Conservation (phyloP, 2,888 invertebrate genomes). For the Watsonalla cultraria region DNA sequence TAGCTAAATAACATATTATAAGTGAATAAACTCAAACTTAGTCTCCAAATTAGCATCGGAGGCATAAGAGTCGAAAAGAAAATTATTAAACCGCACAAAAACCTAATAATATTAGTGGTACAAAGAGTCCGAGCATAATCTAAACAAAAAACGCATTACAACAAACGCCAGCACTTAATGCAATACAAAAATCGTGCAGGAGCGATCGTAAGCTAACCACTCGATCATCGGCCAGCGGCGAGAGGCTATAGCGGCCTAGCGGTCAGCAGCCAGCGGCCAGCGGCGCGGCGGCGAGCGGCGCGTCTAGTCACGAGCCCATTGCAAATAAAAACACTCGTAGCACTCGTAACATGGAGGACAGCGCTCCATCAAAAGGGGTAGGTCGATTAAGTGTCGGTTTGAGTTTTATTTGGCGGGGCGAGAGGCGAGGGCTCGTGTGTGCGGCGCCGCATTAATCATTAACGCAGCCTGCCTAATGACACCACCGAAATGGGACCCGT, state of each 20-base stretch:
- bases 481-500: constrained; percentile 66
- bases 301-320: constrained; percentile 42
- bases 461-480: constrained; percentile 77
- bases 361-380: constrained; percentile 74
- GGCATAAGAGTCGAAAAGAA: neutral
- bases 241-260: constrained; percentile 5
- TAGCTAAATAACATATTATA: too few relatives aligned
- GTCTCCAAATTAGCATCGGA: neutral
- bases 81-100: neutral
- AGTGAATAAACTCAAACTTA: neutral
- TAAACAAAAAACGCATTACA: constrained; percentile 21
- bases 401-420: constrained; percentile 66
- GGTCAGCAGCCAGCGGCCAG: constrained; percentile 6
- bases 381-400: constrained; percentile 72
- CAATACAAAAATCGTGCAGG: constrained; percentile 53
- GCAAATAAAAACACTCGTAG: constrained; percentile 53
- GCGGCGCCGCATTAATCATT: constrained; percentile 77
- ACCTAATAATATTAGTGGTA: neutral
- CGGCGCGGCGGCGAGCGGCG: constrained; percentile 11
- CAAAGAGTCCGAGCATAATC: constrained; percentile 11
- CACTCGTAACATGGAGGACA: constrained; percentile 40
- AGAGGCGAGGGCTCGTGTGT: constrained; percentile 49
- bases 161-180: constrained; percentile 36
- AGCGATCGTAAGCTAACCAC: constrained; percentile 48
- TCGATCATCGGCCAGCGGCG: constrained; percentile 35